Base-by-base conservation (phyloP, 2,888 invertebrate genomes). In the Troilus luridus region DNA sequence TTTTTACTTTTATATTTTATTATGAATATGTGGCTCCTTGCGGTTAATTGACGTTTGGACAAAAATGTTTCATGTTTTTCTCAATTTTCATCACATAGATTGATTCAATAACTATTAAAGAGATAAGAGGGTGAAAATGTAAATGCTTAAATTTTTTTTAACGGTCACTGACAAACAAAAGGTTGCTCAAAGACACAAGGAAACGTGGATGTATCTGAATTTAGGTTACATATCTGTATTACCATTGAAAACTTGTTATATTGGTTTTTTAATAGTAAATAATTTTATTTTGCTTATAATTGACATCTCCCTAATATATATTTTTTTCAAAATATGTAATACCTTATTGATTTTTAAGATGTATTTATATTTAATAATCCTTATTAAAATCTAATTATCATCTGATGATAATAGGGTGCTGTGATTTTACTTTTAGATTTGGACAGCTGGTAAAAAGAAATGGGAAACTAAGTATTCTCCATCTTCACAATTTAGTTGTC, bases 381-480 rank as follows among this genome's bases (percentile, higher is more conserved):
- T 72, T 41, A 27, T 41, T 27, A 17, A 41, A 77, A 24, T 67
- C n/a, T 12, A 72, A 7, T 12, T 12, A 81, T n/a, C 1, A 58
- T 67, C 67, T 24, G 24, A 12, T 67, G 14, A 24, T 41, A 41
- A 41, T 41, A 41, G 41, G 1, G 24, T 24, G 14, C 56, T 85
- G 56, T 85, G 41, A 56, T 56, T 56, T 56, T 85, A 17, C 17
- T 56, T 56, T n/a, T 19, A 85, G 85, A 11, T 85, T 56, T 85
- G 56, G 56, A 85, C 56, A 56, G 56, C 56, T 56, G 56, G 12
- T 85, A 85, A 85, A 56, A 21, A 85, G 24, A 85, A 85, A 56
- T 85, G 85, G 85, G 85, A 85, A 85, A 58, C 56, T 85, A 56
- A 85, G 56, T 58, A 11, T 85, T 5, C 17, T n/a, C 56, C 85